Conservation (phyloP, 2,888 invertebrate genomes). For the Noctuana brunneofusca region DNA sequence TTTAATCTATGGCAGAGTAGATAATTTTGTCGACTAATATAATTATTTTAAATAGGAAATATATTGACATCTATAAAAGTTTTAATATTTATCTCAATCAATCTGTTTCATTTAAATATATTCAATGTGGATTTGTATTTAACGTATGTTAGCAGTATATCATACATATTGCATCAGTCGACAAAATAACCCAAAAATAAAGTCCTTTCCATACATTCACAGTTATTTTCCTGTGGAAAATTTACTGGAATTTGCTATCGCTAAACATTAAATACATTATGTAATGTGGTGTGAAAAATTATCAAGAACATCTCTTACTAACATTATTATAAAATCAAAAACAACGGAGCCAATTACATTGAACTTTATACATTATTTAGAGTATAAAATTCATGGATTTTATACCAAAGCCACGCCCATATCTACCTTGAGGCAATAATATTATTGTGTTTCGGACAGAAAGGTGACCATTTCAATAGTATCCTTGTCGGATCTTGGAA, state of each 20-base stretch:
- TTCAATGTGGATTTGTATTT: not conserved
- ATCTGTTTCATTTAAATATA: not conserved
- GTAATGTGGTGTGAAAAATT: conserved; percentile 26
- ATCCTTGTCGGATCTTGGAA: too few relatives aligned
- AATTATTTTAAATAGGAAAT: not conserved
- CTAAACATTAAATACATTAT: conserved; percentile 4
- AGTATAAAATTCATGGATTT: too few relatives aligned
- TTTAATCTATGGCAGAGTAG: conserved; percentile 17
- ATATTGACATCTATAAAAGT: not conserved
- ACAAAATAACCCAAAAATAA: conserved; percentile 15
- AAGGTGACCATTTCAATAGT: too few relatives aligned
- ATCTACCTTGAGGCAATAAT: too few relatives aligned
- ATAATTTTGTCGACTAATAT: conserved; percentile 13
- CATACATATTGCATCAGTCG: conserved; percentile 8
- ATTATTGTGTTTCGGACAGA: too few relatives aligned
- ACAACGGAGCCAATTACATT: too few relatives aligned
- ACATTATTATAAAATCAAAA: not conserved
- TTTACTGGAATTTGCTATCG: conserved; percentile 20
- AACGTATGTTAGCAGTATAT: too few relatives aligned
- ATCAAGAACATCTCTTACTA: too few relatives aligned
- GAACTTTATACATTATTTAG: too few relatives aligned
- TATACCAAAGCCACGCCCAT: too few relatives aligned
- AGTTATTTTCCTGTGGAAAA: conserved; percentile 31
- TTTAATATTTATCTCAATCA: not conserved
- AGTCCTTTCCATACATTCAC: conserved; percentile 20